A percentile compares a stretch with the other conserved stretches of the same genome.
These are phyloP conservation scores for Amazona guildingii DNA, from an alignment of 2,113 vertebrate species.

Conservation along the genomic window DNA sequence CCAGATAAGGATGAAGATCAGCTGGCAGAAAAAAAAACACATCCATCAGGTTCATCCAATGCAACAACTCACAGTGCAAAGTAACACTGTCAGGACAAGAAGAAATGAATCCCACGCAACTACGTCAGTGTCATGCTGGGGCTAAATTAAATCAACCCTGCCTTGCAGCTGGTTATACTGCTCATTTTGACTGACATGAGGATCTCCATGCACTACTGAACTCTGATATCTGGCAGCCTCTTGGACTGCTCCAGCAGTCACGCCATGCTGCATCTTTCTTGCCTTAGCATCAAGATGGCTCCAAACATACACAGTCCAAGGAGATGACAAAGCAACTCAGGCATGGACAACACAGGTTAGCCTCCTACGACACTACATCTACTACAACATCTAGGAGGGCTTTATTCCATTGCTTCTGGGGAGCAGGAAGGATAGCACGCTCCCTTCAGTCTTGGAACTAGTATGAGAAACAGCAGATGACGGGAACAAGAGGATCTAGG, in stretches of 20 bases:
- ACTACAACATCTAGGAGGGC: background rate
- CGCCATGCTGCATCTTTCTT: background rate
- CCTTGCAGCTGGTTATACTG: background rate
- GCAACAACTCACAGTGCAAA: background rate
- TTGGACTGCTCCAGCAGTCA: background rate
- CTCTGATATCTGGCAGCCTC: background rate
- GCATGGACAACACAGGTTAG: background rate
- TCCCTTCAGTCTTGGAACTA: background rate
- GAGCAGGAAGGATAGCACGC: background rate
- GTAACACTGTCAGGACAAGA: background rate
- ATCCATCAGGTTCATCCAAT: background rate
- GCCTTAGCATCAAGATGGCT: background rate
- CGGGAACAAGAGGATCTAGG: background rate
- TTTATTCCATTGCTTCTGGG: background rate
- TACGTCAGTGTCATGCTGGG: background rate
- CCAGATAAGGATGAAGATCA: background rate
- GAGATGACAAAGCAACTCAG: background rate
- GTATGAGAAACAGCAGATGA: background rate
- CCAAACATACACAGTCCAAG: background rate
- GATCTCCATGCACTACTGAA: background rate
- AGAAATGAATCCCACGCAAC: background rate
- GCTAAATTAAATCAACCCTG: background rate
- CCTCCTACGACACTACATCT: background rate
- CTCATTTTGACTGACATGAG: background rate
- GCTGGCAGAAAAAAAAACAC: rapidly evolving